phyloP scores from a whole-genome alignment of 2,888 invertebrate species.

The Disparrhopalites patrizii region DNA sequence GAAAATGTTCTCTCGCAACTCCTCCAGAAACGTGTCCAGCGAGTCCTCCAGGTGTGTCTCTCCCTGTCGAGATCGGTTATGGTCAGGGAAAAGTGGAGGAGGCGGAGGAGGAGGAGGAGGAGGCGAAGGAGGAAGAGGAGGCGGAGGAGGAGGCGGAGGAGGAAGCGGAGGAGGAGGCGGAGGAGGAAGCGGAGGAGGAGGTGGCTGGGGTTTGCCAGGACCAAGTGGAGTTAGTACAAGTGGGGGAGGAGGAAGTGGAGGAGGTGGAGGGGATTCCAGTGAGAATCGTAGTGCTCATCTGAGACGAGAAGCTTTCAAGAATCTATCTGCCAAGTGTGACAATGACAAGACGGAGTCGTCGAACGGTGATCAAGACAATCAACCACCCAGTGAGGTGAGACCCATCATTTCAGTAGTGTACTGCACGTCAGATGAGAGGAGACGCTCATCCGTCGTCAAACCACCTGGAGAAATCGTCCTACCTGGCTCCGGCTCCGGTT shows the following conservation, averaged over 20 bases:
- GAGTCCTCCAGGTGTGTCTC: constrained; percentile 48
- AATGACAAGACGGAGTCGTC: constrained; percentile 44
- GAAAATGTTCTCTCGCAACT: constrained; percentile 47
- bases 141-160: no score
- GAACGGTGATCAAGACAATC: constrained; percentile 46
- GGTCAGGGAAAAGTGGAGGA: constrained; percentile 41
- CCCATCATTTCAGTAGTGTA: constrained; percentile 49
- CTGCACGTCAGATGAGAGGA: constrained; percentile 47
- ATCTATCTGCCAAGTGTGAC: constrained; percentile 43
- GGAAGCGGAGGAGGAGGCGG: no score
- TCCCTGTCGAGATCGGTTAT: constrained; percentile 46
- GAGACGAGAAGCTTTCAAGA: constrained; percentile 48
- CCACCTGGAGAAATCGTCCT: constrained; percentile 44
- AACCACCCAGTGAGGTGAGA: constrained; percentile 42
- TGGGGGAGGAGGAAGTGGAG: no score
- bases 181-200: no score
- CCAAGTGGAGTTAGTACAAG: constrained; percentile 42
- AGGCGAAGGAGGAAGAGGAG: no score
- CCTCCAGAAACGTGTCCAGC: constrained; percentile 47
- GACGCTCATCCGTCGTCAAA: constrained; percentile 43
- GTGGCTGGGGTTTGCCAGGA: no score
- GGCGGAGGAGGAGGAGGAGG: no score
- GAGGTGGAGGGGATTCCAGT: constrained; percentile 30
- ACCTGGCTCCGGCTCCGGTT: constrained; percentile 36
- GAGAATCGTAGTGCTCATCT: constrained; percentile 44